Conservation (phyloP, 1,140 invertebrate genomes). For the Microplitis demolitor region DNA sequence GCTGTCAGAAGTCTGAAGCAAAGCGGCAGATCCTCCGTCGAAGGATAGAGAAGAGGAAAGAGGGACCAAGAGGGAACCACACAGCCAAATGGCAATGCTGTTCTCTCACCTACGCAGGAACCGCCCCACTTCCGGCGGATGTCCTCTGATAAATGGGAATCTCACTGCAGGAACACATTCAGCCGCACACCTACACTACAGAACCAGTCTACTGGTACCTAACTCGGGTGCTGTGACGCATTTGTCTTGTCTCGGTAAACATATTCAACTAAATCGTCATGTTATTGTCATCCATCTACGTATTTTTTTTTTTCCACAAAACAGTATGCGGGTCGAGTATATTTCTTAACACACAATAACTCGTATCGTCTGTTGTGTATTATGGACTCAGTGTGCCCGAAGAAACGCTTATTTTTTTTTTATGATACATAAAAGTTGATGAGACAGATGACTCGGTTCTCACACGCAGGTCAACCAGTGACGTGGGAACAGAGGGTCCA, state of each 20-base stretch:
- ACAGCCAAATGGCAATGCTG: constrained; percentile 19
- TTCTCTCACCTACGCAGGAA: constrained; percentile 56
- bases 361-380: too few species aligned
- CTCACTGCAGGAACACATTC: constrained; percentile 39
- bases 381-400: too few species aligned
- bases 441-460: background rate
- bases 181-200: constrained; percentile 39
- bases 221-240: too few species aligned
- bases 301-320: too few species aligned
- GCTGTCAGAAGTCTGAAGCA: background rate
- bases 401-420: too few species aligned
- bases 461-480: constrained; percentile 1
- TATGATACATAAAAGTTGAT: background rate
- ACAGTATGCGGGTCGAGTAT: too few species aligned
- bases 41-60: background rate
- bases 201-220: background rate
- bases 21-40: too few species aligned
- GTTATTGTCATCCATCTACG: too few species aligned
- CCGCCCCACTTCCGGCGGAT: constrained; percentile 60
- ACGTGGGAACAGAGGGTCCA: constrained; percentile 9
- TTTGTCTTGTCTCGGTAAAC: background rate
- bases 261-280: background rate
- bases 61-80: background rate
- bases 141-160: constrained; percentile 60
- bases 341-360: too few species aligned